phyloP scores from a whole-genome alignment of 2,113 vertebrate species.

The Nothocercus julius region DNA sequence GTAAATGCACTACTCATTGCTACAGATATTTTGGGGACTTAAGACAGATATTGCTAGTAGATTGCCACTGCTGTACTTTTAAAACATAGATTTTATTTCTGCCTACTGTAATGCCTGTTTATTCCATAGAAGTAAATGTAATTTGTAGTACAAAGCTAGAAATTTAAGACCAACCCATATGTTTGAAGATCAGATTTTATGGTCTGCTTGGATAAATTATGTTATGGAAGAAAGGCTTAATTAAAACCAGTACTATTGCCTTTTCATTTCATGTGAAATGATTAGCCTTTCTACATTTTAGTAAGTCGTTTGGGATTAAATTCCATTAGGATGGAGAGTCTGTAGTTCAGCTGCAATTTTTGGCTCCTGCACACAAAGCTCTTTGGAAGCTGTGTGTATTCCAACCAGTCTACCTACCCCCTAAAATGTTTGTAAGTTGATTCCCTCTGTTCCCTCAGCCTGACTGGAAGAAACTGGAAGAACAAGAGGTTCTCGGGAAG shows the following conservation, averaged over 20 bases:
- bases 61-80: background rate
- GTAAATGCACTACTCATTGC: background rate
- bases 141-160: slow-evolving; percentile 7
- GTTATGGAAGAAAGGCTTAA: background rate
- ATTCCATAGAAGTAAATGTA: background rate
- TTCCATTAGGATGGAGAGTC: background rate
- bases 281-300: background rate
- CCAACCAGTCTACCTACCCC: slow-evolving; percentile 56
- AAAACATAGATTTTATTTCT: background rate
- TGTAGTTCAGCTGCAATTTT: background rate
- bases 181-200: slow-evolving; percentile 23
- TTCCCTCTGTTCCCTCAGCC: background rate
- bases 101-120: background rate
- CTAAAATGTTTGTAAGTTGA: background rate
- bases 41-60: background rate
- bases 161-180: background rate
- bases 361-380: slow-evolving; percentile 45
- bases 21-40: background rate
- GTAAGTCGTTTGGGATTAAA: background rate
- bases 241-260: background rate
- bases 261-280: background rate
- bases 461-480: slow-evolving; percentile 22
- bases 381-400: background rate
- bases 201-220: slow-evolving; percentile 5
- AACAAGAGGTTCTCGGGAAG: slow-evolving; percentile 63